Evolutionary conservation across 2,113 vertebrate genomes (phyloP), one percentile per base, ranked within the genome.

Genomic region (Apteryx owenii): DNA sequence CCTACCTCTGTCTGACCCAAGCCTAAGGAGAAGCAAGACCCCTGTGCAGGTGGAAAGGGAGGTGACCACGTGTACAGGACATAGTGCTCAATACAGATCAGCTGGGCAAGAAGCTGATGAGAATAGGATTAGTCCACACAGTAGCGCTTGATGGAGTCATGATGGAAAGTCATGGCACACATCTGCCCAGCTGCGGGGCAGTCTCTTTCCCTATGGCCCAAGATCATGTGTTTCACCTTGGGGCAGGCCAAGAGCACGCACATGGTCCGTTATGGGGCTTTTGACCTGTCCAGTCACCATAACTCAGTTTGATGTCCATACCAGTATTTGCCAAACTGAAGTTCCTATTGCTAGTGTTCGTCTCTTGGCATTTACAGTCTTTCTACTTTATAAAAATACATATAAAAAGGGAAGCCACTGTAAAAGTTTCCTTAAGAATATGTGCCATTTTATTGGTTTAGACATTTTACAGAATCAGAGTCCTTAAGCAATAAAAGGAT

Each of bases 401-500:
- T 18, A 94, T 85, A 76, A 94, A 95, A 95, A 85, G 68, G 73
- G 76, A 90, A 96, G 85, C 10, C 42, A 75, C 68, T 94, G 79
- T 65, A 78, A 90, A 93, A 95, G 46, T 95, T 96, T 96, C 93
- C 85, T 61, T 81, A 96, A 95, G 95, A 95, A 91, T 96, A 96
- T 90, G 92, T 83, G 87, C 54, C 85, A 19, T 94, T 97, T 97
- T 92, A 97, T 93, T 56, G 89, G 83, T 92, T 96, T 94, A 94
- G 97, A 86, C 76, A 94, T 70, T 92, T 90, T 46, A 69, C 65
- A 95, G 96, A 70, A 91, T 91, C 92, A 90, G 65, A 93, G 81
- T 94, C 95, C 96, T 94, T 23, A 86, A 86, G 89, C 76, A 92
- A 93, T 96, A 95, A 96, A 96, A 93, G 72, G 82, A 81, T 85